phyloP scores from a whole-genome alignment of 2,113 vertebrate species.

The Colinus virginianus region DNA sequence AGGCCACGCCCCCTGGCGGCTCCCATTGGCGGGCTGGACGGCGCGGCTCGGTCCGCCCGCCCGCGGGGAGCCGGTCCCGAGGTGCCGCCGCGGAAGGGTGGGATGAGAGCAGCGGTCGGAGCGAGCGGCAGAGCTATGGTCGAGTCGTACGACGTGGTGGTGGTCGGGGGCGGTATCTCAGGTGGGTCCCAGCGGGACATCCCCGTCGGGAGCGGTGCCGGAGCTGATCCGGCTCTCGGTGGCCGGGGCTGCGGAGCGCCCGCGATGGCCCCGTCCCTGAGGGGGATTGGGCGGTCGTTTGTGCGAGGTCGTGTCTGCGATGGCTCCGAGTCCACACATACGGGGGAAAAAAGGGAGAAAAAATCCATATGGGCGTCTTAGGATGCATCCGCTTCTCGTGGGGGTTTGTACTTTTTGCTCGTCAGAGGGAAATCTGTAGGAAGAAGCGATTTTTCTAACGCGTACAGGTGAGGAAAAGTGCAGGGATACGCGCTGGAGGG shows the following conservation, averaged over 20 bases:
- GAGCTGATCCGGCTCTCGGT: not conserved
- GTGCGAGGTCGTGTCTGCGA: fast-evolving
- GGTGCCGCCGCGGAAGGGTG: not conserved
- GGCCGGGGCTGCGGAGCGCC: not conserved
- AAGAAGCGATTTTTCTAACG: fast-evolving
- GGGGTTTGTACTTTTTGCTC: not conserved
- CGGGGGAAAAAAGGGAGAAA: fast-evolving
- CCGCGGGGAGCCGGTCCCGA: not conserved
- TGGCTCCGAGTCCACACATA: fast-evolving
- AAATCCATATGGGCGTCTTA: fast-evolving
- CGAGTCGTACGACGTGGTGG: conserved; percentile 40
- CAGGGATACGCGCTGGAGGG: fast-evolving
- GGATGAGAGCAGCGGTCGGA: not conserved
- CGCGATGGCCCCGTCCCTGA: not conserved
- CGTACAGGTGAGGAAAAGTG: not conserved
- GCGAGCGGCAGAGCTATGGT: not conserved
- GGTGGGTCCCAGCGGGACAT: not conserved
- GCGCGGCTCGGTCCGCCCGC: not conserved
- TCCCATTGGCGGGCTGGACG: not conserved
- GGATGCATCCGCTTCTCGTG: not conserved
- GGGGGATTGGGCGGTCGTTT: not conserved
- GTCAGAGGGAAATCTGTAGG: fast-evolving
- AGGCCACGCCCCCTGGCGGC: fast-evolving
- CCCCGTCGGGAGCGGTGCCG: not conserved
- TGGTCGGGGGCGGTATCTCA: conserved; percentile 59